These are phyloP conservation scores for Camponotus vicinus DNA, from an alignment of 1,140 invertebrate genomes.

Conservation along the genomic window DNA sequence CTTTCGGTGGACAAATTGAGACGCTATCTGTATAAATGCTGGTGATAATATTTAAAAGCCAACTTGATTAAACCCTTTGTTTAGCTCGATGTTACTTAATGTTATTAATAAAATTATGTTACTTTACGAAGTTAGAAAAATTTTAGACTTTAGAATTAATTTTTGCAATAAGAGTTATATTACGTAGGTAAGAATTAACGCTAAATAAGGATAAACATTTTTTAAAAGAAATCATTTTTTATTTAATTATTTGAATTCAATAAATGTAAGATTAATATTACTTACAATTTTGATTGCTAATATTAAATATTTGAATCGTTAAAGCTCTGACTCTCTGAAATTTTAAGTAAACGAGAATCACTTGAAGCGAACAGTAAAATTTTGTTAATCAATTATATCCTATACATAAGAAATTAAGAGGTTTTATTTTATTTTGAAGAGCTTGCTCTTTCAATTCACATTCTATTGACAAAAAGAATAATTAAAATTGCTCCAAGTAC, in stretches of 20 bases:
- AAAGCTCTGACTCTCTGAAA: neutral
- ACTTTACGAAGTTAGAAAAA: neutral
- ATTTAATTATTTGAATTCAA: neutral
- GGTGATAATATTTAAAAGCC: constrained; percentile 11
- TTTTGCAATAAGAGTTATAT: too few species aligned
- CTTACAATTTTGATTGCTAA: neutral
- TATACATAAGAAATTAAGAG: neutral
- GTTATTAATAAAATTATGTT: constrained; percentile 10
- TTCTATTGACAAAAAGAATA: neutral
- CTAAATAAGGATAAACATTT: too few species aligned
- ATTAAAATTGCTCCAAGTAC: neutral
- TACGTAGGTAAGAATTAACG: too few species aligned
- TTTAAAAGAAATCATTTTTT: neutral
- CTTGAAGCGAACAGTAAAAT: neutral
- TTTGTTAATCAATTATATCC: neutral
- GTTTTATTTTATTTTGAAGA: neutral
- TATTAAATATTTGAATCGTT: neutral
- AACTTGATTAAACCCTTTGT: constrained; percentile 8
- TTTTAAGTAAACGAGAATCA: neutral
- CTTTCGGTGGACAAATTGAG: constrained; percentile 23
- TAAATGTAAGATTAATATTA: neutral
- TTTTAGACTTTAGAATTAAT: neutral
- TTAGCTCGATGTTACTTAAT: neutral
- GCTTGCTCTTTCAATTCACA: neutral
- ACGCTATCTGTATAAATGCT: constrained; percentile 10